Evolutionary conservation across 2,113 vertebrate genomes (phyloP).

Genomic region (Solenodon paradoxus): DNA sequence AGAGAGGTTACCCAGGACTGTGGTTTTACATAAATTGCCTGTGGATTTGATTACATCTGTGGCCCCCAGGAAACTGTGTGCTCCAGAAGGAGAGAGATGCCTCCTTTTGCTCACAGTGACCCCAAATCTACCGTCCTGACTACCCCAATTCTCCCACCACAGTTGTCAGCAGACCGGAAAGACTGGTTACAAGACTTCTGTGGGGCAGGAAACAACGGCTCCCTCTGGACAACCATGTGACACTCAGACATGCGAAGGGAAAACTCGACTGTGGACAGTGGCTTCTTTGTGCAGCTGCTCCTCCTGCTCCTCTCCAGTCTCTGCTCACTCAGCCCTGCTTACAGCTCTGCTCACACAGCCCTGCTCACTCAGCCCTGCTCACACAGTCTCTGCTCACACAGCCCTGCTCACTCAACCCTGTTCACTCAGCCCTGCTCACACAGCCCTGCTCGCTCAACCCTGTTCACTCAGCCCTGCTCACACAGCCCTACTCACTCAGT

Average conservation of each 20-base stretch:
- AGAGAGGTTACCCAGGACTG: neutral
- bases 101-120: neutral
- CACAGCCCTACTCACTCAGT: accelerated
- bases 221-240: neutral
- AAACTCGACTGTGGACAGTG: no score
- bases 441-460: no score
- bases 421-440: no score
- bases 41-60: neutral
- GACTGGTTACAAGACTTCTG: neutral
- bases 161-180: neutral
- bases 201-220: neutral
- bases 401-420: no score
- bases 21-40: neutral
- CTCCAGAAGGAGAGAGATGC: neutral
- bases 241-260: neutral
- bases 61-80: no score
- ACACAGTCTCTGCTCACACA: neutral
- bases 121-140: neutral
- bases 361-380: accelerated
- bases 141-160: no score
- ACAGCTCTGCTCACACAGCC: neutral
- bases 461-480: no score
- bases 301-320: neutral
- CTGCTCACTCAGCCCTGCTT: neutral
- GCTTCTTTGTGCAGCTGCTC: neutral